Evolutionary conservation across 1,140 invertebrate species (phyloP).

Genomic region (Dendroctonus valens): DNA sequence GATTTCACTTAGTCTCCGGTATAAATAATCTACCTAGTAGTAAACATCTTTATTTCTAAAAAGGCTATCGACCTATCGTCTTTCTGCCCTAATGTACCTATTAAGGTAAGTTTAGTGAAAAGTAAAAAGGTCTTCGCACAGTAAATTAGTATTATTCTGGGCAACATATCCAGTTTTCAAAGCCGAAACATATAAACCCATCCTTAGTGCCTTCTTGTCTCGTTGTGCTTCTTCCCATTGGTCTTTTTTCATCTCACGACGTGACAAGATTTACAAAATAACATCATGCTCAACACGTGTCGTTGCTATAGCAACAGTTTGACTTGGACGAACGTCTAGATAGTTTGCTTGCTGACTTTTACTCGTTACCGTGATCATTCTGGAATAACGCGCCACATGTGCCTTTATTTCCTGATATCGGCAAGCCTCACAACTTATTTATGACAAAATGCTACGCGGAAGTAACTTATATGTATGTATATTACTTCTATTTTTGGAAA

Average conservation of each 20-base stretch:
- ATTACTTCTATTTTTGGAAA: no score
- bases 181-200: slow-evolving; percentile 36
- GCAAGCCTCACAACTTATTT: neutral
- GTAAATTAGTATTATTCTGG: slow-evolving; percentile 21
- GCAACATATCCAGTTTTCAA: slow-evolving; percentile 30
- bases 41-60: no score
- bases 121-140: neutral
- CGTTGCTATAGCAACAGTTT: slow-evolving; percentile 50
- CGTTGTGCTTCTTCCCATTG: slow-evolving; percentile 45
- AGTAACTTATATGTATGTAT: no score
- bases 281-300: slow-evolving; percentile 51
- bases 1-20: no score
- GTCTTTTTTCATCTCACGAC: slow-evolving; percentile 51
- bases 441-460: no score
- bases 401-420: slow-evolving; percentile 30
- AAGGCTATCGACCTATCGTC: no score
- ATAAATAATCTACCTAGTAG: no score
- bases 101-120: no score
- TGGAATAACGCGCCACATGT: slow-evolving; percentile 44
- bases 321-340: slow-evolving; percentile 38
- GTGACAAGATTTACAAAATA: slow-evolving; percentile 52
- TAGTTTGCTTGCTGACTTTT: slow-evolving; percentile 41
- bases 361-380: slow-evolving; percentile 42
- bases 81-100: no score
- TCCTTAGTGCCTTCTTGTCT: slow-evolving; percentile 42